Evolutionary conservation across 92 coral and sea anemone genomes (phyloP).

Genomic region (Epizoanthus rinbou): DNA sequence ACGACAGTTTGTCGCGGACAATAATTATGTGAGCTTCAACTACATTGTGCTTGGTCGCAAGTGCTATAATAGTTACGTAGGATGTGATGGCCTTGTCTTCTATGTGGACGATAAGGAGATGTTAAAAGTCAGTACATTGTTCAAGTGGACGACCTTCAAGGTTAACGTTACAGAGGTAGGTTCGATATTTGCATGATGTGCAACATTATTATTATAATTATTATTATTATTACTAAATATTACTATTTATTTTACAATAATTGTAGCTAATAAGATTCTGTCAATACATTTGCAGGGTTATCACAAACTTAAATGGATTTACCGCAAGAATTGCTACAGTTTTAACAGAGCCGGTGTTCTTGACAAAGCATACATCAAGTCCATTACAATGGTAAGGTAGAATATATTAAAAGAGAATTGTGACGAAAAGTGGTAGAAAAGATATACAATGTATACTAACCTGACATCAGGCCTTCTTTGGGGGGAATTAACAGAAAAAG

Average conservation of each 20-base stretch:
- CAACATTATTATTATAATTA: not conserved
- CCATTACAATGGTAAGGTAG: conserved; percentile 73
- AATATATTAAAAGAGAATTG: not conserved
- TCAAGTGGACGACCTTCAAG: conserved; percentile 57
- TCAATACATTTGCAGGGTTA: conserved; percentile 55
- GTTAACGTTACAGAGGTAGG: conserved; percentile 64
- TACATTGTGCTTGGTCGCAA: conserved; percentile 74
- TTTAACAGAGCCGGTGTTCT: conserved; percentile 41
- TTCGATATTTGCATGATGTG: not conserved
- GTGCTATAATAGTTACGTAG: conserved; percentile 59
- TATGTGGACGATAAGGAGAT: conserved; percentile 57
- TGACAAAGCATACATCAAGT: conserved; percentile 79
- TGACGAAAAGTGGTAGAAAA: not conserved
- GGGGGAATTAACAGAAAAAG: too few species aligned
- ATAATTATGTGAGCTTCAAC: conserved; percentile 63
- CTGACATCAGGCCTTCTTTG: too few species aligned
- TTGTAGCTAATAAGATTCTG: not conserved
- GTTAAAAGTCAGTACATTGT: conserved; percentile 46
- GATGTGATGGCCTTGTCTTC: conserved; percentile 85
- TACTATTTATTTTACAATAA: not conserved
- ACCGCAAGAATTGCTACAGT: conserved; percentile 80
- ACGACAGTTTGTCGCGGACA: conserved; percentile 59
- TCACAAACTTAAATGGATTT: conserved; percentile 78
- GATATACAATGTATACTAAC: too few species aligned
- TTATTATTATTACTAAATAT: not conserved